Evolutionary conservation across 2,113 vertebrate species (phyloP), one percentile per base, ranked within the genome.

Genomic region (Blennius ocellaris): DNA sequence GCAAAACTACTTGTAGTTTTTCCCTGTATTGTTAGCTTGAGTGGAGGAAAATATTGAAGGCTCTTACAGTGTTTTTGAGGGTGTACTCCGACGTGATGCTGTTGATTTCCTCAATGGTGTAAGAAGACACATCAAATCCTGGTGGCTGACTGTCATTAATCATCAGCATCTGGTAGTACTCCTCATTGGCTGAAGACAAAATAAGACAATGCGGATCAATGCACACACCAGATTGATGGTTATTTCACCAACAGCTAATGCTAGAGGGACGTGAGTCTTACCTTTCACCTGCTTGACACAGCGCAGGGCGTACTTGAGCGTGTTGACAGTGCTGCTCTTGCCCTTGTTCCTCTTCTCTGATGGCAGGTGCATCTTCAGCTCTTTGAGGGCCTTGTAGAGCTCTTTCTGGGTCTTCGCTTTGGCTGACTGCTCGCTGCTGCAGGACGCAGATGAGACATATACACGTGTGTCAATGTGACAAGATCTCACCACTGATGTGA

Each of bases 231-330:
- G 41, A 12, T 12, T 4, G 6, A 5, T 0, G 4, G 1, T 10
- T 17, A 21, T 17, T 3, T 8, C 6, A 50, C 15, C 49, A 11
- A 51, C 1, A 45, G 43, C 16, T 10, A 65, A 39, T 15, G 21
- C 52, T 3, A 47, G 17, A 11, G 8, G 1, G 5, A 17, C 17
- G 49, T 2, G 3, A 2, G 36, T 7, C 93, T 92, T 93, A 99
- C 98, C 98, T 97, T 96, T 95, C 70, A 99, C 96, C 85, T 99
- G 98, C 69, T 96, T 97, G 86, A 99, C 95, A 36, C 98, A 98
- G 44, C 95, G 92, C 69, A 99, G 94, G 3, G 97, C 98, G 0
- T 98, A 97, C 72, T 97, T 97, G 51, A 99, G 69, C 0, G 97
- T 96, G 0, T 94, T 96, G 76, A 97, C 87, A 0, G 96, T 96